Conservation (phyloP, 1,140 invertebrate species). For the Philotrypesis tridentata region DNA sequence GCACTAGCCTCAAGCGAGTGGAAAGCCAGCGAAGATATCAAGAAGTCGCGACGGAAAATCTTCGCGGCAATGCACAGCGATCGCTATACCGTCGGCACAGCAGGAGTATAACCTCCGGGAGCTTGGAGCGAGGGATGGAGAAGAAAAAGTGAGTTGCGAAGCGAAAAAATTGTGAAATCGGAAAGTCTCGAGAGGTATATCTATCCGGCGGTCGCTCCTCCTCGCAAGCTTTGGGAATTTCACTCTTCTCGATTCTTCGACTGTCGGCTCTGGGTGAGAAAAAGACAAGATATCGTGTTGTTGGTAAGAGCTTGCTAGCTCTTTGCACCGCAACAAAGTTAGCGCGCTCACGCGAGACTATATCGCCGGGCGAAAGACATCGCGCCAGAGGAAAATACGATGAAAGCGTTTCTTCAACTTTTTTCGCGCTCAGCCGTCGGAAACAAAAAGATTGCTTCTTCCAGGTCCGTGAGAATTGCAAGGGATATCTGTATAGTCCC, state of each 20-base stretch:
- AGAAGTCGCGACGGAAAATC: neutral
- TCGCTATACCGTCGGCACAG: neutral
- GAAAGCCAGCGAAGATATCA: neutral
- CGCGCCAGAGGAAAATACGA: neutral
- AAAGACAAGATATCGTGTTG: constrained; percentile 28
- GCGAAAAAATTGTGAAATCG: neutral
- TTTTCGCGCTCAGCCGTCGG: constrained; percentile 12
- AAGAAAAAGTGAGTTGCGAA: neutral
- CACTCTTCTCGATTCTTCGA: neutral
- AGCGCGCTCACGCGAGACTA: neutral
- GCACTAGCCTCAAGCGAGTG: neutral
- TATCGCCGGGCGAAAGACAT: constrained; percentile 6
- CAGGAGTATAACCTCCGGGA: neutral
- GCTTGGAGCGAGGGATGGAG: neutral
- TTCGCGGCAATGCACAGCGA: neutral
- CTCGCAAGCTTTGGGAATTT: neutral
- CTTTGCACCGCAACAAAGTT: constrained; percentile 40
- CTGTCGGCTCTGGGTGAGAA: neutral
- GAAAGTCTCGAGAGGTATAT: neutral
- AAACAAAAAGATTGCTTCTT: constrained; percentile 37
- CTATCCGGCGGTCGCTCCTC: neutral
- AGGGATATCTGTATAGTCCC: too few relatives aligned
- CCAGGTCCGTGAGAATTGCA: neutral
- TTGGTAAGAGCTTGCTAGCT: constrained; percentile 38
- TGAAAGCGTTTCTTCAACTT: constrained; percentile 41